Conservation (phyloP, 23 tunicate genomes). For the Clavelina lepadiformis region DNA sequence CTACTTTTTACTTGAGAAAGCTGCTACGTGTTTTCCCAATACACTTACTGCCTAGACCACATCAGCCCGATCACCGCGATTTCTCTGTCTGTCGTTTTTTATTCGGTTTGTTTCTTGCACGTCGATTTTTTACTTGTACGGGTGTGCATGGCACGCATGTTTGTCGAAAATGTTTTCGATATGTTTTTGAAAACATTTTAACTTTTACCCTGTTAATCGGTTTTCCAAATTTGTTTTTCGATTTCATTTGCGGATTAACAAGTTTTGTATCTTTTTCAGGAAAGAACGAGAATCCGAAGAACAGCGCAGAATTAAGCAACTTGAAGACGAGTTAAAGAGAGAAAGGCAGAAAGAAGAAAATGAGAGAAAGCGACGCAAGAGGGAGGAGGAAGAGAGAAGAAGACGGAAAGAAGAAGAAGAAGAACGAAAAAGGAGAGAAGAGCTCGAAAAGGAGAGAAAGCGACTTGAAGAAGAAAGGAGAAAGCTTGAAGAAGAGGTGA, state of each 20-base stretch:
- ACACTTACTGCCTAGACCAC: no score
- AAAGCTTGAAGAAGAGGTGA: slow-evolving; percentile 76
- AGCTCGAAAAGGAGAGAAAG: slow-evolving; percentile 58
- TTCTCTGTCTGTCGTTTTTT: no score
- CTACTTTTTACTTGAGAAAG: no score
- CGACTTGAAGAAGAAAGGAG: slow-evolving; percentile 66
- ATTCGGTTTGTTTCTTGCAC: no score
- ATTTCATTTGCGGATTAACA: not conserved
- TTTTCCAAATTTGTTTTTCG: no score
- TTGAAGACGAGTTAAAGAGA: slow-evolving; percentile 48
- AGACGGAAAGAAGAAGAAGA: slow-evolving; percentile 75
- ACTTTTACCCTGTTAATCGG: no score
- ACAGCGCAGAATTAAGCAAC: slow-evolving; percentile 38
- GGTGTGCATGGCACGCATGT: no score
- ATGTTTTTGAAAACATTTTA: no score
- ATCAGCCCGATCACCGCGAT: no score
- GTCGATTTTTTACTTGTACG: no score
- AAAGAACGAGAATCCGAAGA: slow-evolving; percentile 69
- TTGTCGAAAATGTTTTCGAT: no score
- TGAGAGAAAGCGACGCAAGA: slow-evolving; percentile 56
- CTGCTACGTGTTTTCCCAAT: no score
- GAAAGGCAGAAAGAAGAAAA: slow-evolving; percentile 48
- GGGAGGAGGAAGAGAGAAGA: slow-evolving; percentile 76
- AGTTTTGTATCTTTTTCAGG: slow-evolving; percentile 18
- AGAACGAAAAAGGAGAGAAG: slow-evolving; percentile 44